phyloP scores from a whole-genome alignment of 1,140 invertebrate species.

The Tribolium castaneum region DNA sequence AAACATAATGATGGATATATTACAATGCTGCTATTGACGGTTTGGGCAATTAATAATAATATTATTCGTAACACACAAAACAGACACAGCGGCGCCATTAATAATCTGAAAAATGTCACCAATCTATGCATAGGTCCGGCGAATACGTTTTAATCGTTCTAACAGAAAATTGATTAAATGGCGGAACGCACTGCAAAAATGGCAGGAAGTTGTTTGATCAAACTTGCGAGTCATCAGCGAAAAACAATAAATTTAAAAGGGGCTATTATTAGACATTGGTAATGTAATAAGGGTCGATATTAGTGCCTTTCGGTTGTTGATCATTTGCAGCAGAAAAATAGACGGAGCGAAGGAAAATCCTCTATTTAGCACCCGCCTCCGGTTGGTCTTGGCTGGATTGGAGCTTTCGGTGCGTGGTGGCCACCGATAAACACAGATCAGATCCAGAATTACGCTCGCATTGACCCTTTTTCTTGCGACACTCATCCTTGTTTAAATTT shows the following conservation, averaged over 20 bases:
- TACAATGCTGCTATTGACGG: slow-evolving; percentile 13
- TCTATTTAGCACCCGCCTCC: background rate
- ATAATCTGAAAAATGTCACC: background rate
- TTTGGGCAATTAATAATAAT: slow-evolving; percentile 19
- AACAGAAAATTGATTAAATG: slow-evolving; percentile 12
- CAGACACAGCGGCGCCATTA: background rate
- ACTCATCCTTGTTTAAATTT: background rate
- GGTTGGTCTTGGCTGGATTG: background rate
- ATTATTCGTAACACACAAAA: background rate
- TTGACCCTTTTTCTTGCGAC: background rate
- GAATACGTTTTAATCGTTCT: background rate
- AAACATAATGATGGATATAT: slow-evolving; percentile 24
- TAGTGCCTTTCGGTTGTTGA: background rate
- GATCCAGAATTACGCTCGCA: background rate
- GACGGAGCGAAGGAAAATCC: background rate
- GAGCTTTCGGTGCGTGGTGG: background rate
- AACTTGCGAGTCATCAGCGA: slow-evolving; percentile 1
- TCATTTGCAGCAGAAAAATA: background rate
- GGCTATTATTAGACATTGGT: slow-evolving; percentile 5
- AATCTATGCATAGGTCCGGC: background rate
- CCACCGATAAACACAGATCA: slow-evolving; percentile 21
- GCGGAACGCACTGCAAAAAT: background rate
- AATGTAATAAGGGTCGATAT: slow-evolving; percentile 11
- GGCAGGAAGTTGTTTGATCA: background rate
- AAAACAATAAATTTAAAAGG: slow-evolving; percentile 17